These are phyloP conservation scores for Ophion slaviceki DNA, from an alignment of 2,888 invertebrate genomes.

Conservation along the genomic window DNA sequence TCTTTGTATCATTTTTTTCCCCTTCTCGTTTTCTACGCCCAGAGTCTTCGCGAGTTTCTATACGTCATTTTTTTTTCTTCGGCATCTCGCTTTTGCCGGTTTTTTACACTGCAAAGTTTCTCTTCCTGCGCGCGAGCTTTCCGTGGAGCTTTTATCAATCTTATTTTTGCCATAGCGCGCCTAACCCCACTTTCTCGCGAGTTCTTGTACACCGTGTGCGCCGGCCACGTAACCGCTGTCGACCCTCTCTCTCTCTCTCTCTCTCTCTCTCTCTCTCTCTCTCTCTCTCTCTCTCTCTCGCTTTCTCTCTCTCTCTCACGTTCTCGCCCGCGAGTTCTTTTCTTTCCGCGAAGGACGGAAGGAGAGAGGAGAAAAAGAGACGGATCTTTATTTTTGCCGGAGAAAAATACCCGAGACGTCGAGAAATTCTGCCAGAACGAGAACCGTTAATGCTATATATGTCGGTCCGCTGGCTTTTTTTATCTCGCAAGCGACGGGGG, in stretches of 20 bases:
- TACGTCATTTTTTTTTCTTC: constrained; percentile 58
- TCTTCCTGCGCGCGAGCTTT: constrained; percentile 53
- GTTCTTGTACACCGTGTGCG: constrained; percentile 21
- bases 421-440: constrained; percentile 75
- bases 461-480: constrained; percentile 71
- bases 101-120: constrained; percentile 64
- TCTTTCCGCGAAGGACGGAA: constrained; percentile 68
- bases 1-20: constrained; percentile 43
- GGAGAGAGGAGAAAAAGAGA: constrained; percentile 65
- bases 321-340: constrained; percentile 48
- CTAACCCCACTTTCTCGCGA: constrained; percentile 46
- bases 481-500: constrained; percentile 68
- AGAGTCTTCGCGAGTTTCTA: constrained; percentile 28
- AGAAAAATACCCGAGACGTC: constrained; percentile 75
- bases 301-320: constrained; percentile 60
- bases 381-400: constrained; percentile 75
- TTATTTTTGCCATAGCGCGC: constrained; percentile 70
- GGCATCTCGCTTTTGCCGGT: constrained; percentile 57
- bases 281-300: not conserved
- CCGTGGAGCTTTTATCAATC: constrained; percentile 68
- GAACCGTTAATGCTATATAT: constrained; percentile 75
- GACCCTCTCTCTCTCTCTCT: constrained; percentile 15
- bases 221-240: constrained; percentile 34
- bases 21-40: constrained; percentile 54
- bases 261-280: constrained; percentile 20